Base-by-base conservation (phyloP, 1,140 invertebrate genomes). In the Melipona quadrifasciata region DNA sequence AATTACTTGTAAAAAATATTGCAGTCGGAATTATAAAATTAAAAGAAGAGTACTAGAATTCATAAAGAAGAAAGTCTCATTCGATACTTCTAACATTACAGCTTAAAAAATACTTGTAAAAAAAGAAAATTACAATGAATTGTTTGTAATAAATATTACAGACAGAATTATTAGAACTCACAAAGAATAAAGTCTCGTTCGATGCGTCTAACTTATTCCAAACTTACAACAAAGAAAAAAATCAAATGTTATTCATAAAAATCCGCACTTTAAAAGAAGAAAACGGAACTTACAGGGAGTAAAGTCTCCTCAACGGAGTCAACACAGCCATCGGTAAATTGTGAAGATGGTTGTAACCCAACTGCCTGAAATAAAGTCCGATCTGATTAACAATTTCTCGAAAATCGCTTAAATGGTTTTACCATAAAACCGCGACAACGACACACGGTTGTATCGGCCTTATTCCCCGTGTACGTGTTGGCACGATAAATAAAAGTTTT, bases 231-330 rank as follows among this genome's bases (percentile, higher is more conserved):
- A 31, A 31, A 2, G 21, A 24, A 12, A 12, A 61, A 12, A 61
- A 61, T 61, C 58, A 12, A n/a, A 61, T n/a, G 24, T 12, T 61
- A n/a, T 6, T 47, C 8, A 47, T 10, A 47, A 47, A 47, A 47
- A 47, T 47, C 39, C 39, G 39, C 39, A 8, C 8, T 47, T 47
- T n/a, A n/a, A n/a, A n/a, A n/a, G n/a, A n/a, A 72, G 68, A 72
- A 1, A 47, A 47, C 39, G 39, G 21, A 78, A 92, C 92, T 94
- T 87, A 94, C 94, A 95, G 80, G 19, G 94, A 94, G 51, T 84
- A 88, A 14, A 95, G 90, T 88, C 92, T 93, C n/a, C 57, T 83
- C 19, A 94, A 64, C 11, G 90, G 39, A 51, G 17, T 68, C 31
- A 81, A 47, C 17, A 85, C 83, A 0, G 61, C 14, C 53, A 84